Percentiles rank a stretch among this genome's conserved stretches.
Evolutionary conservation across 2,888 invertebrate genomes (phyloP).

Genomic region (Byasa hedistus): DNA sequence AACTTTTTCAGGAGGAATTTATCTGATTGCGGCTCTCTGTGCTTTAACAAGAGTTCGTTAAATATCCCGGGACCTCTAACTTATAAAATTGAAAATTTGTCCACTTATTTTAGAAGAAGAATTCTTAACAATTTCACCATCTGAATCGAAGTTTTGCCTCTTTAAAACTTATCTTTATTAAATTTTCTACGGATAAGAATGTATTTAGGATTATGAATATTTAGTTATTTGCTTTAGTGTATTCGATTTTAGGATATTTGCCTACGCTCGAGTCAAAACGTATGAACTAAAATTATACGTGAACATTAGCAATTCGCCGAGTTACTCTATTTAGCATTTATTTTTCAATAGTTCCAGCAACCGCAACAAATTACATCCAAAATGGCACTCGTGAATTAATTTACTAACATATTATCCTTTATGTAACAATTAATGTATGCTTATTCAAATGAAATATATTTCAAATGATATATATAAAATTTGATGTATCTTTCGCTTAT

Average conservation of each 20-base stretch:
- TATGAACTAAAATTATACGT: background rate
- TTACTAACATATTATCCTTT: too few species aligned
- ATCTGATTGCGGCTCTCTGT: constrained; percentile 55
- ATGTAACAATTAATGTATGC: too few species aligned
- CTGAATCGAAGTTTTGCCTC: constrained; percentile 12
- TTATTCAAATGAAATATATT: too few species aligned
- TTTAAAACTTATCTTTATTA: too few species aligned
- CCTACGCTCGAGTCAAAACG: background rate
- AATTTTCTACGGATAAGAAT: too few species aligned
- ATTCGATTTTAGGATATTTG: too few species aligned
- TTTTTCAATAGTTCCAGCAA: constrained; percentile 18
- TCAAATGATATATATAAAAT: too few species aligned
- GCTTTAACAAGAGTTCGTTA: constrained; percentile 52
- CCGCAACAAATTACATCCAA: constrained; percentile 17
- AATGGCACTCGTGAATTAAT: background rate
- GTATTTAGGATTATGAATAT: too few species aligned
- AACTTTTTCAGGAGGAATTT: constrained; percentile 53
- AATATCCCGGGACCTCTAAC: constrained; percentile 47
- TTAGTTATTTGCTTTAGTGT: too few species aligned
- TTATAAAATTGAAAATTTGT: constrained; percentile 39
- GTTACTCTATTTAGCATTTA: constrained; percentile 16
- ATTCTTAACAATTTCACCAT: constrained; percentile 35
- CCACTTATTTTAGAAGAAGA: constrained; percentile 34
- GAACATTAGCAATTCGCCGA: constrained; percentile 5
- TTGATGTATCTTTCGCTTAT: too few species aligned